These are phyloP conservation scores for Smithornis capensis DNA, from an alignment of 2,113 vertebrate genomes.

Conservation along the genomic window DNA sequence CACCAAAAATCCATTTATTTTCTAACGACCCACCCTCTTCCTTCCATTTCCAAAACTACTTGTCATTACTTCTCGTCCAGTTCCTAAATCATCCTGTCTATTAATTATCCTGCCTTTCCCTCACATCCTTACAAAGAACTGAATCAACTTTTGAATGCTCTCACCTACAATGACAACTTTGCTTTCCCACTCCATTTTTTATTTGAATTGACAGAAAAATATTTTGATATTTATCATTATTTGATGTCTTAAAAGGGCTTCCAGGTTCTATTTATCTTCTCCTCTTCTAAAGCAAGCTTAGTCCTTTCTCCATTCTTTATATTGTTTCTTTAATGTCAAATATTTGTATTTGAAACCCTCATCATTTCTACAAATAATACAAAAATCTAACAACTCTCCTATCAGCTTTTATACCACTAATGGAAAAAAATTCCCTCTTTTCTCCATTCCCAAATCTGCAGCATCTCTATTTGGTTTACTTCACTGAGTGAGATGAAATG, in stretches of 20 bases:
- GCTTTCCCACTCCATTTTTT: neutral
- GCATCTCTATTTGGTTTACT: neutral
- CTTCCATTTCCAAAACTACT: neutral
- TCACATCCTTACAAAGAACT: neutral
- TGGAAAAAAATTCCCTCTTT: accelerated
- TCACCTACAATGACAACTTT: neutral
- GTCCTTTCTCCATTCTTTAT: neutral
- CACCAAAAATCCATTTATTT: neutral
- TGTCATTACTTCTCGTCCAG: neutral
- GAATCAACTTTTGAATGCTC: neutral
- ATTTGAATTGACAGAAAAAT: neutral
- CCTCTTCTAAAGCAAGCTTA: neutral
- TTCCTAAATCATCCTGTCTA: neutral
- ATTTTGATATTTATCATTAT: neutral
- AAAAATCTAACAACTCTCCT: neutral
- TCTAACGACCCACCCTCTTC: neutral
- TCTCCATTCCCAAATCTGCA: neutral
- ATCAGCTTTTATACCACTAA: neutral
- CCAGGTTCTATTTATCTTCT: neutral
- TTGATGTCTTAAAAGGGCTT: neutral
- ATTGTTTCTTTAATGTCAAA: neutral
- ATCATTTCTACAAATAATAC: neutral
- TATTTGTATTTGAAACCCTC: neutral
- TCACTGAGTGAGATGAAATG: neutral
- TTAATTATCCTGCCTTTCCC: neutral